Percentiles rank a stretch among this genome's conserved stretches.
Conservation (phyloP, 2,888 invertebrate species). For the Yponomeuta sedellus region DNA sequence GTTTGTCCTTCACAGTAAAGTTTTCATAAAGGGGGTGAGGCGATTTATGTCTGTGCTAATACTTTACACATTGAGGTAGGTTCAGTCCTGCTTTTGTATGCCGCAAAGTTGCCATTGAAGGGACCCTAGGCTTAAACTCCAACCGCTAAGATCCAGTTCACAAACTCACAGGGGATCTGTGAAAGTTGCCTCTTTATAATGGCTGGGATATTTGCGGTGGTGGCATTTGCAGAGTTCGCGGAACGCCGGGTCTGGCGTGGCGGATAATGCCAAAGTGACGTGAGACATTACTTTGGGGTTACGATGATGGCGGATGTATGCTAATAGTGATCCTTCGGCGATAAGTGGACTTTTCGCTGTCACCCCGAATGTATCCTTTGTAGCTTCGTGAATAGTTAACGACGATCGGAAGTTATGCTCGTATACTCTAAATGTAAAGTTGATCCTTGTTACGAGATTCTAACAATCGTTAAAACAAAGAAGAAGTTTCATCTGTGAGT, state of each 20-base stretch:
- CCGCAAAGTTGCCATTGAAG: conserved; percentile 27
- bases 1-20: conserved; percentile 34
- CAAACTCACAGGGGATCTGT: background rate
- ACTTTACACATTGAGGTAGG: conserved; percentile 65
- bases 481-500: background rate
- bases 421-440: background rate
- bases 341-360: background rate
- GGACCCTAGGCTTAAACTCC: background rate
- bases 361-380: background rate
- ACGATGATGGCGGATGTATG: background rate
- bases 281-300: conserved; percentile 21
- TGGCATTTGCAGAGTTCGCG: conserved; percentile 35
- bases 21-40: conserved; percentile 36
- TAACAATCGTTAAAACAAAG: background rate
- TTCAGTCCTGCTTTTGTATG: conserved; percentile 41
- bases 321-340: conserved; percentile 4
- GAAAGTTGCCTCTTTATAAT: conserved; percentile 24
- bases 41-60: conserved; percentile 60
- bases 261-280: conserved; percentile 31
- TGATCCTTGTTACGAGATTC: background rate
- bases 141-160: background rate
- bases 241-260: conserved; percentile 22
- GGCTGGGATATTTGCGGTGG: conserved; percentile 36
- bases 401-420: background rate
- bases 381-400: background rate